Evolutionary conservation across 2,113 vertebrate species (phyloP), one percentile per base, ranked within the genome.

Genomic region (Hyaena hyaena): DNA sequence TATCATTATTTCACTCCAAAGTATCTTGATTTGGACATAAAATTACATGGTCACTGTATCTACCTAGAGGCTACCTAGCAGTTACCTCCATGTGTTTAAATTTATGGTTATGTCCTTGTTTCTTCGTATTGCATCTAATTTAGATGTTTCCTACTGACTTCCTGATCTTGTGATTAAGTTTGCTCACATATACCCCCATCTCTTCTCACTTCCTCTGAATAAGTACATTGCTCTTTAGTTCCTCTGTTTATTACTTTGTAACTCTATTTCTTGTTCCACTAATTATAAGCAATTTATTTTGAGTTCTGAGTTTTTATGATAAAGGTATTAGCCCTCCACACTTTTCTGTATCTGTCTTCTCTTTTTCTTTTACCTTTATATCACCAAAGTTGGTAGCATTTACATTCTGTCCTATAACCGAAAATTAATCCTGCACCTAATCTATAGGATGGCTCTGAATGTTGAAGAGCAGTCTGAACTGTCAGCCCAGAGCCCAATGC

Each of bases 241-340:
- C 48, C 33, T 97, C 61, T 95, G 68, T 55, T 90, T 82, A 95
- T 97, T 93, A 55, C 65, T 97, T 90, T 61, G 35, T 73, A 93
- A 83, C 58, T 95, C 43, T 48, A 80, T 90, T 95, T 92, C 39
- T 97, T 96, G 39, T 81, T 65, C 26, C 43, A 91, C 74, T 97
- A 91, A 89, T 97, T 92, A 73, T 85, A 77, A 58, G 87, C 92
- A 91, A 71, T 77, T 90, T 97, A 14, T 88, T 10, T 90, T 71
- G 45, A 97, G n/a, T 93, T 96, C 71, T 50, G 43, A 19, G 33
- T 65, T 96, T 23, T 11, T 77, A 53, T 73, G 45, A 39, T 69
- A 87, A 90, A 92, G 28, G 68, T 43, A 69, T n/a, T 69, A 74
- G 33, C 2, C 0, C 10, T 68, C 24, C 33, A 66, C 24, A 17